Evolutionary conservation across 1,140 invertebrate genomes (phyloP), one percentile per base, ranked within the genome.

Genomic region (Drosophila littoralis): DNA sequence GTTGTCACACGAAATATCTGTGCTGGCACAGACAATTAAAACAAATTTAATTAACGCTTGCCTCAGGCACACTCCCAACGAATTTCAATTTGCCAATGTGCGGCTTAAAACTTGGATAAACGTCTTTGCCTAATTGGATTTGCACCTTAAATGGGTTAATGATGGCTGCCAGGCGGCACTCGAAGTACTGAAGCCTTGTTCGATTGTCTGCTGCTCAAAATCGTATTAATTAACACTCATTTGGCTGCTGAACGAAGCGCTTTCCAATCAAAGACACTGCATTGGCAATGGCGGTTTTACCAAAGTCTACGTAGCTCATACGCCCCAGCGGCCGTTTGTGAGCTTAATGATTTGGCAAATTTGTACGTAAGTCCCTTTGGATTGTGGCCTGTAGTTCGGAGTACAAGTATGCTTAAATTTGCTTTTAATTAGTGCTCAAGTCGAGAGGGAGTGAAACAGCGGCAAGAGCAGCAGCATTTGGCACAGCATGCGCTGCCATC

Each of bases 161-260:
- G 78, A 80, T 65, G 75, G 50, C 38, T 63, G 58, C n/a, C 48
- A 58, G 58, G 36, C 72, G 5, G 28, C 6, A 54, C 7, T 38
- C 6, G 7, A 42, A 42, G 10, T 46, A 45, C 58, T 48, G 42
- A 60, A n/a, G 35, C 57, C 43, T 40, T 57, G 22, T 54, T 68
- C 74, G 77, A 77, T 74, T 80, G 75, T 80, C 61, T 75, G 57
- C 65, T 61, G 57, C 65, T 78, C 75, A 75, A 80, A 80, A 75
- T 80, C 78, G 78, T 75, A 80, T 80, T 78, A 80, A 80, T 80
- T 80, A 78, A 80, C 78, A 80, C 75, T 80, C 61, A 80, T 80
- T 80, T 78, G 59, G 77, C 42, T 64, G 60, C 68, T 59, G 52
- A 65, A 68, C 58, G 10, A 64, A 67, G 58, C 54, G 58, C 69